Base-by-base conservation (phyloP, 2,888 invertebrate genomes). In the Nemurella pictetii region DNA sequence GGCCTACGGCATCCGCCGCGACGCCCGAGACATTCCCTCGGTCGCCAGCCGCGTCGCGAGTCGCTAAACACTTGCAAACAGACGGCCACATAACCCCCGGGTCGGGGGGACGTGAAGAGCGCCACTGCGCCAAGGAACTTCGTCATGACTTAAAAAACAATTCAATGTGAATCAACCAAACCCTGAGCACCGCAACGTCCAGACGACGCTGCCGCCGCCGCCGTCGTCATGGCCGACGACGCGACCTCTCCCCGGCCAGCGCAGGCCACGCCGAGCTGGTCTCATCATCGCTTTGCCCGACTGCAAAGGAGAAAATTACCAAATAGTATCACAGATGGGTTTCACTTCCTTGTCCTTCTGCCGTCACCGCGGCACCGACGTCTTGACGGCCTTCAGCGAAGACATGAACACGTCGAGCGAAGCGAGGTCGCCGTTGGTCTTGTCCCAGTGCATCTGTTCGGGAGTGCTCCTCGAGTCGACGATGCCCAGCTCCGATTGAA, bases 391-490 rank as follows among this genome's bases (percentile, higher is more conserved):
- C 89, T 92, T 93, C 89, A 94, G 90, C 90, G 94, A 92, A 87
- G 91, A 92, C 92, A 94, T 94, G 90, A 94, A 94, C 89, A 91
- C 91, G 90, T 94, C 93, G 89, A 94, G 89, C 88, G 93, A 93
- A 89, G 92, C 92, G 89, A 94, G 91, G 90, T 94, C 94, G 89
- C 93, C 92, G 84, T 89, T 90, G 2, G 88, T 84, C 25, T 87
- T 87, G 74, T 87, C 87, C 89, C 89, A 90, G 0, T 87, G 87
- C 77, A 78, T 78, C 30, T 89, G 89, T 88, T 87, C 88, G 85
- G 87, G 85, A 32, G 86, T 86, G 36, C 84, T 72, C 82, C 85
- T 84, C 29, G 83, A 29, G 81, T 86, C 85, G 29, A 72, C 75
- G 83, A 83, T 85, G 55, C 36, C 32, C 26, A 86, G 83, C 78